Percentiles rank a stretch among this genome's conserved stretches.
Evolutionary conservation across 2,113 vertebrate genomes (phyloP).

Genomic region (Dasyornis broadbenti): DNA sequence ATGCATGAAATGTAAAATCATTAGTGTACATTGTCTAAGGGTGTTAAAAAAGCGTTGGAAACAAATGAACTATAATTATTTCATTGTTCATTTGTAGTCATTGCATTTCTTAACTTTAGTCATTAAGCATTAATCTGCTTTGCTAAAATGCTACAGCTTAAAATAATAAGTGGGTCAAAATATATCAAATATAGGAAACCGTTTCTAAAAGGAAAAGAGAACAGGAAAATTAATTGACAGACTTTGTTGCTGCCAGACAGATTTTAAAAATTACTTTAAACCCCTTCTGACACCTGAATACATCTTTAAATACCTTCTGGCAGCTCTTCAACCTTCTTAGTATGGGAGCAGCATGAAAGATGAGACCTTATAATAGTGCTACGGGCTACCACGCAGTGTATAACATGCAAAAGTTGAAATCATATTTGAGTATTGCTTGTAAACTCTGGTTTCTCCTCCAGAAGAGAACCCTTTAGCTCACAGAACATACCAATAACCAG

Average conservation of each 20-base stretch:
- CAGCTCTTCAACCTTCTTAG: background rate
- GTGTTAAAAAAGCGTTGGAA: background rate
- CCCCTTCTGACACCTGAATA: background rate
- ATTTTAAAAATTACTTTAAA: background rate
- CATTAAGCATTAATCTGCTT: background rate
- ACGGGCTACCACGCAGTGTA: fast-evolving
- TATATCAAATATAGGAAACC: background rate
- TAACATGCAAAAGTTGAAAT: background rate
- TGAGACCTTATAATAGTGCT: background rate
- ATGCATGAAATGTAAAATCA: fast-evolving
- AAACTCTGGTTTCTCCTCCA: background rate
- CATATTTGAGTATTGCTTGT: background rate
- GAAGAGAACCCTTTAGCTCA: background rate
- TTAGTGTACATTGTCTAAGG: background rate
- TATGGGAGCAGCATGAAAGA: background rate
- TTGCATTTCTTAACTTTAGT: background rate
- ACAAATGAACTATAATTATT: background rate
- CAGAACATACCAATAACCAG: background rate
- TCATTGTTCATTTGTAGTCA: background rate
- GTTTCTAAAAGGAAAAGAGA: background rate
- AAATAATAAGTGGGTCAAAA: background rate
- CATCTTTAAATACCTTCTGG: background rate
- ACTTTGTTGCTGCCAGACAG: background rate
- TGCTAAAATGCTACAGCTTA: background rate
- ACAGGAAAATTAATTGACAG: background rate